Evolutionary conservation across 2,888 invertebrate species (phyloP).

Genomic region (Phasia obesa): DNA sequence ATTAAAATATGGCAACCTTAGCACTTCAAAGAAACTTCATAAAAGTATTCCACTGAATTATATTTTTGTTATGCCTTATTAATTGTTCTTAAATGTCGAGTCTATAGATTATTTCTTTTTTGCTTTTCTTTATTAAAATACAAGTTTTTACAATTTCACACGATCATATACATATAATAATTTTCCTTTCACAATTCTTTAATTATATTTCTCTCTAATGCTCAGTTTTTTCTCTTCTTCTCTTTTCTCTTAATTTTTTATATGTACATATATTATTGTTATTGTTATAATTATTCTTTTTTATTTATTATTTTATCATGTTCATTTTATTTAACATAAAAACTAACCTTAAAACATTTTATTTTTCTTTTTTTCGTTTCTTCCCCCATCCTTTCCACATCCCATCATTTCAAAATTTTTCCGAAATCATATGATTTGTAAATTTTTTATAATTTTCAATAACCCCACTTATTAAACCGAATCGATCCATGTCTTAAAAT

Average conservation of each 20-base stretch:
- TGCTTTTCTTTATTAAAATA: not conserved
- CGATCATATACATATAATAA: not conserved
- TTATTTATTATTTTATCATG: conserved; percentile 58
- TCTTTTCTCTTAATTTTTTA: conserved; percentile 31
- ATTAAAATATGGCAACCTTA: too few relatives aligned
- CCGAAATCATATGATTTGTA: conserved; percentile 61
- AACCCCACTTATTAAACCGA: conserved; percentile 53
- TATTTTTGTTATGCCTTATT: too few relatives aligned
- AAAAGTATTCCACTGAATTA: too few relatives aligned
- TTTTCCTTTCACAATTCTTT: not conserved
- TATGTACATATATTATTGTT: conserved; percentile 38
- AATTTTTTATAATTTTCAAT: conserved; percentile 49
- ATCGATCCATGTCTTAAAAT: conserved; percentile 34
- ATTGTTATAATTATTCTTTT: too few relatives aligned
- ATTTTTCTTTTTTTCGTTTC: conserved; percentile 68
- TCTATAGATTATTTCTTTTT: not conserved
- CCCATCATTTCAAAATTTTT: conserved; percentile 46
- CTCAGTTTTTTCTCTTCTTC: conserved; percentile 12
- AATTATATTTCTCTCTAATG: conserved; percentile 2
- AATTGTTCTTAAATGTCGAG: not conserved
- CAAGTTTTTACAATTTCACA: not conserved
- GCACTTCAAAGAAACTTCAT: too few relatives aligned
- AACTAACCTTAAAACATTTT: conserved; percentile 69
- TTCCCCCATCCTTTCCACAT: conserved; percentile 30
- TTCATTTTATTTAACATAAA: conserved; percentile 68